Evolutionary conservation across 2,888 invertebrate species (phyloP), one percentile per base, ranked within the genome.

Genomic region (Drepana falcataria): DNA sequence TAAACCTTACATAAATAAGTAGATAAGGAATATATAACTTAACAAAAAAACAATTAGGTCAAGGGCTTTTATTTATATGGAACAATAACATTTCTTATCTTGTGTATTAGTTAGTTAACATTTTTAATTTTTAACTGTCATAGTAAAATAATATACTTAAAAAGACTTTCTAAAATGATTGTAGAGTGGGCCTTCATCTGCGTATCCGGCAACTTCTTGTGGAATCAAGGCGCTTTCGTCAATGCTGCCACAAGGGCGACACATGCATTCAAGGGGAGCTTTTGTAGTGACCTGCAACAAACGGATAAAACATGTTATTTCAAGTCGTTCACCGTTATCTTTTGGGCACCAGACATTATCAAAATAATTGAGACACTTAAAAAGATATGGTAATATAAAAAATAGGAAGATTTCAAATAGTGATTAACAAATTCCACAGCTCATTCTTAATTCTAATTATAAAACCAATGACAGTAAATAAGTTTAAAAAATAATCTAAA

Each of bases 211-310:
- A 48, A 97, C 95, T 92, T 98, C 97, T 87, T 97, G 97, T 2
- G 97, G 97, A 59, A 97, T 93, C 49, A 97, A 94, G 2, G 96
- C 93, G 69, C 95, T 95, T 84, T 97, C 97, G 77, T 98, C 97
- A 4, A 97, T 94, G 9, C 94, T 95, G 0, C 96, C 96, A 81
- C 98, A 98, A 0, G 98, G 97, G 44, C 98, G 94, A 75, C 98
- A 98, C 97, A 98, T 97, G 75, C 98, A 98, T 79, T 97, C 97
- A 53, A 97, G 83, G 0, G 98, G 98, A 9, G 97, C 97, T 83
- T 97, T 96, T 3, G 97, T 98, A n/a, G 95, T 93, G 2, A 97
- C 95, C 96, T 96, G 71, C 53, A 87, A 79, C 5, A 48, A 54
- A 9, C n/a, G n/a, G n/a, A n/a, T n/a, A n/a, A n/a, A n/a, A n/a